Conservation (phyloP, 2,113 vertebrate species). For the Trachemys scripta region DNA sequence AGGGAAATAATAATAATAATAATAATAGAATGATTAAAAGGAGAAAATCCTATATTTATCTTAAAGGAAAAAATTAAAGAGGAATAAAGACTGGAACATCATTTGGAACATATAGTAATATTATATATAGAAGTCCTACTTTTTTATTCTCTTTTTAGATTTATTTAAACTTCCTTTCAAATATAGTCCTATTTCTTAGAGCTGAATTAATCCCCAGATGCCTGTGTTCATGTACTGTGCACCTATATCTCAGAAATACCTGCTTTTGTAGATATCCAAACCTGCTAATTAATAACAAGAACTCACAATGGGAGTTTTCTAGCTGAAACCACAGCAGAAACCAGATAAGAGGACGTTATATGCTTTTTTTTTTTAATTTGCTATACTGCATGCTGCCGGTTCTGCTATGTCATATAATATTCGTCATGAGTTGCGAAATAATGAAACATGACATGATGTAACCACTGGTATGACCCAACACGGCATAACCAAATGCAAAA, state of each 20-base stretch:
- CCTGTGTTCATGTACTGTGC: not conserved
- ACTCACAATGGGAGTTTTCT: conserved; percentile 19
- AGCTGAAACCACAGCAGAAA: conserved; percentile 17
- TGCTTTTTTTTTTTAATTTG: not conserved
- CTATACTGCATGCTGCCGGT: not conserved
- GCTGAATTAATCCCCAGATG: not conserved
- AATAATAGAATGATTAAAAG: not conserved
- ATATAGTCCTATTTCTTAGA: not conserved
- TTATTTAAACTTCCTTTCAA: conserved; percentile 29
- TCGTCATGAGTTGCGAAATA: conserved; percentile 33
- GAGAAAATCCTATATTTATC: not conserved
- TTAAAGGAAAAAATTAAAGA: not conserved
- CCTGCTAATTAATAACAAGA: conserved; percentile 59
- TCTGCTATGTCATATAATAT: not conserved
- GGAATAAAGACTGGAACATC: not conserved
- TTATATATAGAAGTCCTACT: not conserved
- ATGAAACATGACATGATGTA: conserved; percentile 44
- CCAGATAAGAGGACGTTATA: conserved; percentile 39
- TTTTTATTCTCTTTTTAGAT: not conserved
- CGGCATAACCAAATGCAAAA: conserved; percentile 31
- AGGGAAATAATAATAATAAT: not conserved
- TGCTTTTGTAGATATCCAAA: conserved; percentile 62
- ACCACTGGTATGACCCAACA: conserved; percentile 3
- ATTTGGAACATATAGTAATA: not conserved
- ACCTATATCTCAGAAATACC: conserved; percentile 60